Conservation (phyloP, 2,888 invertebrate species). For the Synergus laeviventris region DNA sequence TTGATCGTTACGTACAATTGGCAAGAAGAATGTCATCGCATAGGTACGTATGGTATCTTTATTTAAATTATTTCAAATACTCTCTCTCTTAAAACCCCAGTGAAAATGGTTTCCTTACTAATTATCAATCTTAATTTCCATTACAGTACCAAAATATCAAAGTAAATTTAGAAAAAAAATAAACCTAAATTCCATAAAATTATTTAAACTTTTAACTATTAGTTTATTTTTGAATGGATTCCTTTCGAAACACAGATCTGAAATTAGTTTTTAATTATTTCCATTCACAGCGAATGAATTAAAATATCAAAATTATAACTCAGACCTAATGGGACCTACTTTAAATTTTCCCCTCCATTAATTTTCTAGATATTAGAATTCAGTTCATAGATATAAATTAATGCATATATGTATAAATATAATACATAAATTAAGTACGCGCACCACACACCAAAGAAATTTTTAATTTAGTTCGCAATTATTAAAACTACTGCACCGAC, state of each 20-base stretch:
- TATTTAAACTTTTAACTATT: background rate
- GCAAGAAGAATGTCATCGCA: slow-evolving; percentile 39
- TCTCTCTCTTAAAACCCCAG: background rate
- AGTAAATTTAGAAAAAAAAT: background rate
- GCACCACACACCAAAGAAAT: background rate
- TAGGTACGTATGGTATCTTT: slow-evolving; percentile 26
- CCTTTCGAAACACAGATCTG: slow-evolving; percentile 4
- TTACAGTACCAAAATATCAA: slow-evolving; percentile 8
- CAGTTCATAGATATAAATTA: background rate
- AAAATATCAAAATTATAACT: background rate
- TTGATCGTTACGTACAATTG: slow-evolving; percentile 36
- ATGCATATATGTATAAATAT: background rate
- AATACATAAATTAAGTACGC: background rate
- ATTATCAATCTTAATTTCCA: background rate
- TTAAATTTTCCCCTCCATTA: background rate
- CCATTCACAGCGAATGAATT: background rate
- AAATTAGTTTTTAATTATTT: background rate
- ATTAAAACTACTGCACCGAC: slow-evolving; percentile 17
- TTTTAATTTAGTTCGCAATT: slow-evolving; percentile 26
- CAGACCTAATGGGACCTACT: background rate
- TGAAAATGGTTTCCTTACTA: background rate
- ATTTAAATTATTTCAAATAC: slow-evolving; percentile 12
- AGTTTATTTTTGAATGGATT: slow-evolving; percentile 4
- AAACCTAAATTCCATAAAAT: background rate
- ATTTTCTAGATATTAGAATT: background rate